Percentiles rank a stretch among this genome's conserved stretches.
phyloP scores from a whole-genome alignment of 2,888 invertebrate genomes.

The Anticlea derivata region DNA sequence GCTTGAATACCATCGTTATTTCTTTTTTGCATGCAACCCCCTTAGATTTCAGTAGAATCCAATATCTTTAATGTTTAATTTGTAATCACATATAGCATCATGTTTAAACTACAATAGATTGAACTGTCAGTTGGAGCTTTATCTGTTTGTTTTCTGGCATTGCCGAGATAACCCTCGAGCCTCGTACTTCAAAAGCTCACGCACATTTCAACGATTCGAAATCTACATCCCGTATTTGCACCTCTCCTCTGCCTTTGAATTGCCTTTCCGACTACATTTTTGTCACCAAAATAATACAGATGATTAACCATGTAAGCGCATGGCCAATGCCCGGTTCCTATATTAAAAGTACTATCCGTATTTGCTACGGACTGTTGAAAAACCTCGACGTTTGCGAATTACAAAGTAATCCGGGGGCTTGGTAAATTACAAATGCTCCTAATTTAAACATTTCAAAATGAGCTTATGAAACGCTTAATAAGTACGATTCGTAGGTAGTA shows the following conservation, averaged over 20 bases:
- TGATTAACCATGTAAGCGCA: slow-evolving; percentile 75
- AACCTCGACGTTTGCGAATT: too few species aligned
- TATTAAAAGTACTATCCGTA: too few species aligned
- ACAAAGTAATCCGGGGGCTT: too few species aligned
- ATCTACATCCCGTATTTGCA: slow-evolving; percentile 63
- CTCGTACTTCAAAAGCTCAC: slow-evolving; percentile 57
- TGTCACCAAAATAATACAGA: slow-evolving; percentile 54
- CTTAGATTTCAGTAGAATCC: slow-evolving; percentile 42
- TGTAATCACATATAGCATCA: slow-evolving; percentile 47
- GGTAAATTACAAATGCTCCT: too few species aligned
- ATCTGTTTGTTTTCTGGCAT: slow-evolving; percentile 85
- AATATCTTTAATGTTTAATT: slow-evolving; percentile 38
- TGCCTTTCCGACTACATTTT: slow-evolving; percentile 64
- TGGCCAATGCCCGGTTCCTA: too few species aligned
- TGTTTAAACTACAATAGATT: slow-evolving; percentile 48
- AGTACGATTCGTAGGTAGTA: too few species aligned
- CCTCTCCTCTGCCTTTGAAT: slow-evolving; percentile 76
- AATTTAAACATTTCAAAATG: too few species aligned
- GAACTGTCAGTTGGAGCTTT: slow-evolving; percentile 67
- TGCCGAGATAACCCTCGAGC: slow-evolving; percentile 71
- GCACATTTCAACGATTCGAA: slow-evolving; percentile 52
- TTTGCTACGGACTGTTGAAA: too few species aligned
- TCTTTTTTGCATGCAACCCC: slow-evolving; percentile 56
- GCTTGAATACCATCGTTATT: slow-evolving; percentile 59
- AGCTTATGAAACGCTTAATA: too few species aligned